Evolutionary conservation across 2,888 invertebrate species (phyloP), one percentile per base, ranked within the genome.

Genomic region (Drosophila mimica): DNA sequence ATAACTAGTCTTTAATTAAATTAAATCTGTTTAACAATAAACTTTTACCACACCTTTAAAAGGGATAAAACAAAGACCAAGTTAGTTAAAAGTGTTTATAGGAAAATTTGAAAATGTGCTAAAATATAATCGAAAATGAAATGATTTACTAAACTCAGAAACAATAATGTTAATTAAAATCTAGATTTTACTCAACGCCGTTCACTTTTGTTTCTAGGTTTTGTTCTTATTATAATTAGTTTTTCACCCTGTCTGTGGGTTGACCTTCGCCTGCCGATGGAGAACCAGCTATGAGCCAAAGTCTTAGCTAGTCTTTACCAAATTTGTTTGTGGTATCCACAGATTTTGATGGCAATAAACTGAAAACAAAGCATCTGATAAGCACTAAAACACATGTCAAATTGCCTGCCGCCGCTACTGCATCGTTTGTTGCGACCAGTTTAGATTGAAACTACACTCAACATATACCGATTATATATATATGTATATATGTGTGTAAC

Each of bases 361-460:
- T 46, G 9, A 53, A 76, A 63, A 63, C 73, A 69, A 78, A 65
- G 49, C 71, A 83, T 76, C 83, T 65, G 81, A 81, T 80, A 81
- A 76, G 51, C 62, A 9, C 38, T 17, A 52, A 62, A 81, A 83
- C 81, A 82, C 79, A 84, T 84, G 85, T 84, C 76, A 72, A 61
- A 59, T 40, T 65, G 59, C 51, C 67, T 51, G 57, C 57, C 53
- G 63, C 7, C 46, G 69, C 61, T 57, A 56, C 40, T 38, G 38
- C 28, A 72, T 13, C 43, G 28, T 57, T 31, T 56, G 30, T 13
- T 30, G 53, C 15, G 34, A 34, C 60, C 46, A 70, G 58, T 70
- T 51, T 43, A 57, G 31, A 57, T 66, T 40, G 17, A 30, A 70
- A 25, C n/a, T 38, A 53, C 53, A 68, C 53, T 54, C 25, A 28